These are phyloP conservation scores for Epinotia bilunana DNA, from an alignment of 2,888 invertebrate species.

Conservation along the genomic window DNA sequence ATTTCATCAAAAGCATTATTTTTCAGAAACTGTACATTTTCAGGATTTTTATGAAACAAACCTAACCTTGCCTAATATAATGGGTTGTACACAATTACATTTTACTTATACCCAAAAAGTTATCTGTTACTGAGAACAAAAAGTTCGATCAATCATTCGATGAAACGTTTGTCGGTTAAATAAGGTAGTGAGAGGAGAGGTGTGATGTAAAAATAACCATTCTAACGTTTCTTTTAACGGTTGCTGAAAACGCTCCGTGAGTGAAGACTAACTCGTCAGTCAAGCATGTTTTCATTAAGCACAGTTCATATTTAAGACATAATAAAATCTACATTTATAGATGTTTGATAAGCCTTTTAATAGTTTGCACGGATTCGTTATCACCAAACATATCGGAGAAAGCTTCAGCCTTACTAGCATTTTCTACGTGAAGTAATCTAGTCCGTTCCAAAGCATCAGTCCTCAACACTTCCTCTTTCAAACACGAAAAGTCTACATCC, in stretches of 20 bases:
- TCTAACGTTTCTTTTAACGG: not conserved
- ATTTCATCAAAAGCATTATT: no score
- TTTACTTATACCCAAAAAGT: not conserved
- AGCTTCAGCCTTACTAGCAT: constrained; percentile 67
- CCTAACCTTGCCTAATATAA: no score
- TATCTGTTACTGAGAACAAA: no score
- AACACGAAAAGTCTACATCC: constrained; percentile 85
- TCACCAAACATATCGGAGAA: constrained; percentile 70
- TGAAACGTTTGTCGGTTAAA: not conserved
- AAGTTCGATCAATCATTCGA: no score
- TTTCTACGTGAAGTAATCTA: constrained; percentile 62
- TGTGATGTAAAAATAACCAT: not conserved
- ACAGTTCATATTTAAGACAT: not conserved
- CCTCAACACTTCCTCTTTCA: constrained; percentile 70
- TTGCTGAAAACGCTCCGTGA: no score
- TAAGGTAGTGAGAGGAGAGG: not conserved
- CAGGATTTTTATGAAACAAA: no score
- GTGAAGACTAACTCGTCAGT: not conserved
- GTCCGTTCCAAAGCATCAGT: constrained; percentile 73
- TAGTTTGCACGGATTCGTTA: constrained; percentile 69
- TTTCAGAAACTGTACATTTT: no score
- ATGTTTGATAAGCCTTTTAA: constrained; percentile 72
- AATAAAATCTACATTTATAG: constrained; percentile 51
- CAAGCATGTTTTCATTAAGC: not conserved
- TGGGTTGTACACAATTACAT: no score